phyloP scores from a whole-genome alignment of 2,113 vertebrate genomes.

The Carollia perspicillata region DNA sequence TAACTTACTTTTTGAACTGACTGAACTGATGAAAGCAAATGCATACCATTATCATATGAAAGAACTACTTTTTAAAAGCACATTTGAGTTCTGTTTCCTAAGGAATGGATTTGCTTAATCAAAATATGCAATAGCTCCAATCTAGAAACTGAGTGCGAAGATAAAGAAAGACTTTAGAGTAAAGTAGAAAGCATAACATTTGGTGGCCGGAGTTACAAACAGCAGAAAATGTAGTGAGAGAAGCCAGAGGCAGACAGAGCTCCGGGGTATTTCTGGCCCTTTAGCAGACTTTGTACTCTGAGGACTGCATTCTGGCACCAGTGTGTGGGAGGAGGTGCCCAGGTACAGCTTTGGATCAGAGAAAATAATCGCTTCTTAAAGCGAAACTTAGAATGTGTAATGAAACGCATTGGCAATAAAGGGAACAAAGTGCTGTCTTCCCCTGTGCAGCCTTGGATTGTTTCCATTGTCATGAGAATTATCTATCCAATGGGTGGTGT shows the following conservation, averaged over 20 bases:
- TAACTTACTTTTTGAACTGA: constrained; percentile 11
- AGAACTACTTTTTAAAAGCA: constrained; percentile 14
- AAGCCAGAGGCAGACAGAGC: neutral
- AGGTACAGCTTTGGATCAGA: neutral
- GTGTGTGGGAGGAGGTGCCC: neutral
- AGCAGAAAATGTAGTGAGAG: neutral
- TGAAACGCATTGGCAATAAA: neutral
- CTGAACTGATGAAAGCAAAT: neutral
- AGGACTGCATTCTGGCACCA: neutral
- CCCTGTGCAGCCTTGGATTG: neutral
- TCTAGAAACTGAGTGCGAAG: neutral
- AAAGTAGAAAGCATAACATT: neutral
- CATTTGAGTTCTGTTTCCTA: neutral
- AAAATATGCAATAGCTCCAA: neutral
- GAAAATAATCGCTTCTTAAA: neutral
- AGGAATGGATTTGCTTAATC: constrained; percentile 23
- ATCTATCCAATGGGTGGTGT: neutral
- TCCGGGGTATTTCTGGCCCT: neutral
- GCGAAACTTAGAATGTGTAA: neutral
- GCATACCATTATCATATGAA: neutral
- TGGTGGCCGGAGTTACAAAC: neutral
- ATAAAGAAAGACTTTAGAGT: constrained; percentile 17
- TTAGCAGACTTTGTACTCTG: neutral
- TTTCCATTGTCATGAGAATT: neutral
- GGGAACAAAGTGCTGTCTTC: neutral